A percentile compares a stretch with the other conserved stretches of the same genome.
phyloP scores from a whole-genome alignment of 2,888 invertebrate genomes.

The Ochropleura leucogaster region DNA sequence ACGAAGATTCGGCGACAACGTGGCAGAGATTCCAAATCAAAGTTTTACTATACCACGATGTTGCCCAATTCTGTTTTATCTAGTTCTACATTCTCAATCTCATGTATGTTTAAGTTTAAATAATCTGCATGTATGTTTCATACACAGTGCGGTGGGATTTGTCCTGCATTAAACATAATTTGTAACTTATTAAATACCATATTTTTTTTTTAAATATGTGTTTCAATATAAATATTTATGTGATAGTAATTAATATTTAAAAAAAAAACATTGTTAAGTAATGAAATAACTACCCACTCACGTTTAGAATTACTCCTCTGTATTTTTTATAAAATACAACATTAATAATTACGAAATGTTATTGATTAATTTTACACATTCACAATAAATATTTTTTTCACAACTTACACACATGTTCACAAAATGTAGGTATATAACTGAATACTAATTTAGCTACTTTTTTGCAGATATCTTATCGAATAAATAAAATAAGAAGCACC shows the following conservation, averaged over 20 bases:
- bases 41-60: neutral
- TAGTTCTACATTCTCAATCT: neutral
- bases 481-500: neutral
- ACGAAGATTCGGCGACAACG: too few relatives aligned
- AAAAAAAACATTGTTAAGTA: neutral
- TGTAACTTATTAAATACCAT: neutral
- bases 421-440: neutral
- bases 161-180: neutral
- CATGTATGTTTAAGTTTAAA: neutral
- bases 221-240: too few relatives aligned
- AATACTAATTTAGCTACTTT: neutral
- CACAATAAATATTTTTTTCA: neutral
- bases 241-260: too few relatives aligned
- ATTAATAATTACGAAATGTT: neutral
- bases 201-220: neutral
- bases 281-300: neutral
- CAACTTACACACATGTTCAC: neutral
- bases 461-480: conserved; percentile 1
- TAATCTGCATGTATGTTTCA: neutral
- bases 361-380: neutral
- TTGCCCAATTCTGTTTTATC: neutral
- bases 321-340: neutral
- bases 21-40: neutral
- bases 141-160: neutral
- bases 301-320: neutral